phyloP scores from a whole-genome alignment of 2,888 invertebrate genomes.

The Chelonus formosanus region DNA sequence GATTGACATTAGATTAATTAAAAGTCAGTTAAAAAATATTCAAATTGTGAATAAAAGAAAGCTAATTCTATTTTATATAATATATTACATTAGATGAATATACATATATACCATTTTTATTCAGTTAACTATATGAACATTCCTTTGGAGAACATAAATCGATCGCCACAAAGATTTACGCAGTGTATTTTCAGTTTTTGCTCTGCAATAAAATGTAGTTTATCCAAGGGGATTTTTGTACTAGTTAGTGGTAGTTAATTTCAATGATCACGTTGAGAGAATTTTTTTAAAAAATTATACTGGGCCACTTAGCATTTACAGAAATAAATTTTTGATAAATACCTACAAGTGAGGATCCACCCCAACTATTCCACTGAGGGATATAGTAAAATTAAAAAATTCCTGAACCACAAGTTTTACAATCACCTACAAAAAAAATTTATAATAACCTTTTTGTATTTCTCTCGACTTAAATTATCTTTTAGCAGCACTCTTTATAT shows the following conservation, averaged over 20 bases:
- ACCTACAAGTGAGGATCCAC: too few species aligned
- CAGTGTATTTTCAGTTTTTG: slow-evolving; percentile 35
- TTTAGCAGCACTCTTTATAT: too few species aligned
- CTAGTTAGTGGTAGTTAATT: slow-evolving; percentile 2
- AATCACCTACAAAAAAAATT: too few species aligned
- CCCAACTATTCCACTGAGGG: too few species aligned
- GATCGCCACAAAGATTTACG: slow-evolving; percentile 39
- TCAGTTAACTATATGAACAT: slow-evolving; percentile 10
- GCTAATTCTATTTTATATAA: not conserved
- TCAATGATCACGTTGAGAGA: slow-evolving; percentile 5
- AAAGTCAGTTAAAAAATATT: slow-evolving; percentile 9
- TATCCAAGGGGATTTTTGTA: slow-evolving; percentile 5
- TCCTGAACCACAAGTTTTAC: too few species aligned
- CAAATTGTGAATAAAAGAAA: not conserved
- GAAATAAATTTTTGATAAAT: not conserved
- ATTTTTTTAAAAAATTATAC: not conserved
- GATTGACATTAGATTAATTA: slow-evolving; percentile 25
- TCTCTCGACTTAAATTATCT: too few species aligned
- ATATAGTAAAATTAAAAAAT: too few species aligned
- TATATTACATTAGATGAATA: not conserved
- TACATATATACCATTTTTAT: not conserved
- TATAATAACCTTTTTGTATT: too few species aligned
- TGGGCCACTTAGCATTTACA: not conserved
- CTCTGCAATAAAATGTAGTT: slow-evolving; percentile 36
- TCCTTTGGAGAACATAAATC: slow-evolving; percentile 37